These are phyloP conservation scores for Geotrupes spiniger DNA, from an alignment of 2,888 invertebrate genomes.

Conservation along the genomic window DNA sequence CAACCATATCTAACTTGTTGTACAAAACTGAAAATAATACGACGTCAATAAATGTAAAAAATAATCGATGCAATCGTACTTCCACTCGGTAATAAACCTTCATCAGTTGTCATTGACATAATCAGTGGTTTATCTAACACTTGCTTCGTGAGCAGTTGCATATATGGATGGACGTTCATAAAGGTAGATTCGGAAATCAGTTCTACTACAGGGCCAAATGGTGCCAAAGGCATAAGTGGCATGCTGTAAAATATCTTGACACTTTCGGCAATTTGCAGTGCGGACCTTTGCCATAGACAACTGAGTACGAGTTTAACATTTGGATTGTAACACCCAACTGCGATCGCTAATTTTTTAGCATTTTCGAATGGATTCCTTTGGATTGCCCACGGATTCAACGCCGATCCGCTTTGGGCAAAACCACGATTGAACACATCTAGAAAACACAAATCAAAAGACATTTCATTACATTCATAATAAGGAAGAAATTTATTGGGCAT, in stretches of 20 bases:
- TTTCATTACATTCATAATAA: neutral
- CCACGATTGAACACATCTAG: slow-evolving; percentile 56
- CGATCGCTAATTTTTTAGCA: slow-evolving; percentile 55
- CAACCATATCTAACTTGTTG: slow-evolving; percentile 38
- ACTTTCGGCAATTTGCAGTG: slow-evolving; percentile 55
- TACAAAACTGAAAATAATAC: slow-evolving; percentile 6
- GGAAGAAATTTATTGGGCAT: no score
- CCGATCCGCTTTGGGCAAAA: slow-evolving; percentile 65
- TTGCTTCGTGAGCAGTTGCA: neutral
- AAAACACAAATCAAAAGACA: slow-evolving; percentile 1
- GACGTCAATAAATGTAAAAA: slow-evolving; percentile 2
- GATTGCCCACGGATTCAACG: slow-evolving; percentile 56
- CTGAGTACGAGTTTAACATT: slow-evolving; percentile 55
- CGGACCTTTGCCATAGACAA: slow-evolving; percentile 60
- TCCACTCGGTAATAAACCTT: slow-evolving; percentile 3
- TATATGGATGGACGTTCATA: neutral
- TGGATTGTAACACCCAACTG: slow-evolving; percentile 59
- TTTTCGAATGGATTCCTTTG: slow-evolving; percentile 55
- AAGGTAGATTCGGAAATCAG: neutral
- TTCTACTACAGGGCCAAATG: slow-evolving; percentile 68
- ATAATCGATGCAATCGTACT: neutral
- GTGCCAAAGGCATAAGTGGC: slow-evolving; percentile 56
- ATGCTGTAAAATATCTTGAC: slow-evolving; percentile 19
- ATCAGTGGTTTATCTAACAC: slow-evolving; percentile 7
- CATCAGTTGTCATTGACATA: slow-evolving; percentile 13